These are phyloP conservation scores for Petrophora chlorosata DNA, from an alignment of 2,888 invertebrate species.

Conservation along the genomic window DNA sequence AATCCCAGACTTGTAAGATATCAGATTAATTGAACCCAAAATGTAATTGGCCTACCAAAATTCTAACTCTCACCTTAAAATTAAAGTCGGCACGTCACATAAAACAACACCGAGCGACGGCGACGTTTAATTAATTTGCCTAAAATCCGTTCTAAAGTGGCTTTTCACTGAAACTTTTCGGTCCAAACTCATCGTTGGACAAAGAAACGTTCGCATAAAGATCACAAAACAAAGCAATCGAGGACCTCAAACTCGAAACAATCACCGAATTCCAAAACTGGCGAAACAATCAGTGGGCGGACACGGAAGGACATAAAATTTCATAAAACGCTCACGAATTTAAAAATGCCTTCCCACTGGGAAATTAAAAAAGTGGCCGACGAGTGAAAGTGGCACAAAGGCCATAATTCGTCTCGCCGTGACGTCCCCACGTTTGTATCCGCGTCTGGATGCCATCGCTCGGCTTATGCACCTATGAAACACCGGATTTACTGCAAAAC, in stretches of 20 bases:
- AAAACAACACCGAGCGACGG: constrained; percentile 30
- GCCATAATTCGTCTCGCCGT: constrained; percentile 76
- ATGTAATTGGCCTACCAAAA: constrained; percentile 28
- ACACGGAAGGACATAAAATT: constrained; percentile 67
- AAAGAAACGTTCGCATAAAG: constrained; percentile 36
- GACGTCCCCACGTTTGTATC: constrained; percentile 61
- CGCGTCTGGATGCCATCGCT: constrained; percentile 56
- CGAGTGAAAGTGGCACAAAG: constrained; percentile 75
- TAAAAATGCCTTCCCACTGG: constrained; percentile 72
- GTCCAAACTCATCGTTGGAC: constrained; percentile 25
- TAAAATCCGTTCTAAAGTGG: constrained; percentile 31
- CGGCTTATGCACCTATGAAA: constrained; percentile 51
- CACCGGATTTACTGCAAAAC: constrained; percentile 68
- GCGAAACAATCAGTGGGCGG: constrained; percentile 60
- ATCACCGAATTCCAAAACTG: constrained; percentile 57
- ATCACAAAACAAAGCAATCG: constrained; percentile 39
- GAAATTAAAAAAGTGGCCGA: constrained; percentile 74
- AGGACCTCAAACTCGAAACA: constrained; percentile 51
- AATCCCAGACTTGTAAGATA: constrained; percentile 21
- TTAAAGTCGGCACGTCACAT: constrained; percentile 26
- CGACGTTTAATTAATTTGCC: constrained; percentile 34
- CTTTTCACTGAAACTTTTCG: constrained; percentile 33
- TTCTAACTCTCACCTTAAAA: constrained; percentile 28
- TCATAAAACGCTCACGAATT: constrained; percentile 74
- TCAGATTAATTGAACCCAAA: constrained; percentile 20